Evolutionary conservation across 1,140 invertebrate species (phyloP).

Genomic region (Hydropsyche tenuis): DNA sequence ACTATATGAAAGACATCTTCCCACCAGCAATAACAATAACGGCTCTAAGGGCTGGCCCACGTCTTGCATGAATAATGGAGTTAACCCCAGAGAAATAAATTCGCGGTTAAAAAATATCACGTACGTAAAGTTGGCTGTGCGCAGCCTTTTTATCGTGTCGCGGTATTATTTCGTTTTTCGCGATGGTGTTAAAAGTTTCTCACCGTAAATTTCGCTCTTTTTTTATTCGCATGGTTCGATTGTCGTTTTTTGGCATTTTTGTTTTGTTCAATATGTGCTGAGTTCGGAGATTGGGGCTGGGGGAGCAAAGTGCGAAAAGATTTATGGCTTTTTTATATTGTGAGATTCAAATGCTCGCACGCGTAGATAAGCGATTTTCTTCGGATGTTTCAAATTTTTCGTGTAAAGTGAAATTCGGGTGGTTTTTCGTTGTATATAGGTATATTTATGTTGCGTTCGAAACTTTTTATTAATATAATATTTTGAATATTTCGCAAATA

Average conservation of each 20-base stretch:
- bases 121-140: constrained; percentile 33
- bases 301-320: constrained; percentile 2
- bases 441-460: not conserved
- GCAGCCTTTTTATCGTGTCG: constrained; percentile 1
- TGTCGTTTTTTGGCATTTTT: not conserved
- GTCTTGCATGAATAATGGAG: constrained; percentile 48
- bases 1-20: constrained; percentile 12
- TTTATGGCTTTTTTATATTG: constrained; percentile 18
- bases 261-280: constrained; percentile 3
- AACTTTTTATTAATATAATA: not conserved
- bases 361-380: too few species aligned
- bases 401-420: not conserved
- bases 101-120: constrained; percentile 49
- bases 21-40: constrained; percentile 45
- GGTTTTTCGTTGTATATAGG: not conserved
- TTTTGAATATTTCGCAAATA: not conserved
- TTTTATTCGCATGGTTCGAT: not conserved
- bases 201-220: constrained; percentile 14
- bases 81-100: constrained; percentile 46
- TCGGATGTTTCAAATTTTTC: too few species aligned
- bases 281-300: not conserved
- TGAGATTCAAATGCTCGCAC: not conserved
- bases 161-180: constrained; percentile 22
- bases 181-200: constrained; percentile 11
- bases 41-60: constrained; percentile 43